Percentiles rank a stretch among this genome's conserved stretches.
These are phyloP conservation scores for Hemicordylus capensis DNA, from an alignment of 2,113 vertebrate species.

Conservation along the genomic window DNA sequence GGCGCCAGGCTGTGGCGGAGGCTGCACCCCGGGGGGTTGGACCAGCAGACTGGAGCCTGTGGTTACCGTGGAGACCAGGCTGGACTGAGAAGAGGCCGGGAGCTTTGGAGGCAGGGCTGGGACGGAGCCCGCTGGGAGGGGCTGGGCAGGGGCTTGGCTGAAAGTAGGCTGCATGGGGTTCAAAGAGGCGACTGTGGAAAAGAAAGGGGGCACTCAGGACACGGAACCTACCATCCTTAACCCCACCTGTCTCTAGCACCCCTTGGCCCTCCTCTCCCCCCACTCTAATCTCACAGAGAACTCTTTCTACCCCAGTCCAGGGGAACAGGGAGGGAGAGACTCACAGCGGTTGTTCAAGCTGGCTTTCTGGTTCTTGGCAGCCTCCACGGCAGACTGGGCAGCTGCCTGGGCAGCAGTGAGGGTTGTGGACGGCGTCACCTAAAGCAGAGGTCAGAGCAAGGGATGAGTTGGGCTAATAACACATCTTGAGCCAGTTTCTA, in stretches of 20 bases:
- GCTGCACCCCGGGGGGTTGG: constrained; percentile 71
- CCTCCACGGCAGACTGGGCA: constrained; percentile 85
- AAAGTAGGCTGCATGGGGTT: constrained; percentile 74
- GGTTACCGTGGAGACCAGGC: constrained; percentile 82
- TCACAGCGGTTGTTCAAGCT: constrained; percentile 79
- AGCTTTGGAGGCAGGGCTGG: constrained; percentile 69
- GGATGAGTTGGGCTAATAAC: no score
- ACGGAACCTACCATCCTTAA: no score
- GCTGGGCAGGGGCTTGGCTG: constrained; percentile 66
- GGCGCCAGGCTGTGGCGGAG: constrained; percentile 69
- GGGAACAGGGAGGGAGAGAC: constrained; percentile 42
- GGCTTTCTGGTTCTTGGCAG: constrained; percentile 84
- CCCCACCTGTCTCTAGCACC: no score
- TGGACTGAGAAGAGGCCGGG: constrained; percentile 75
- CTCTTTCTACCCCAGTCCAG: not conserved
- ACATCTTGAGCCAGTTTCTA: no score
- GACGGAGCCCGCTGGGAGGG: constrained; percentile 54
- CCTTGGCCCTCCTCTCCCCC: not conserved
- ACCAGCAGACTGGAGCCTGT: constrained; percentile 76
- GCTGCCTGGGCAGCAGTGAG: constrained; percentile 82
- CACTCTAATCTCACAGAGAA: not conserved
- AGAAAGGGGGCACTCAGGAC: not conserved
- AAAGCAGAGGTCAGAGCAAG: not conserved
- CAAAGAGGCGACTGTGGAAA: constrained; percentile 55
- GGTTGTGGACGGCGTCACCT: constrained; percentile 17